Percentiles rank a stretch among this genome's conserved stretches.
These are phyloP conservation scores for Vanessa cardui DNA, from an alignment of 2,888 invertebrate species.

Conservation along the genomic window DNA sequence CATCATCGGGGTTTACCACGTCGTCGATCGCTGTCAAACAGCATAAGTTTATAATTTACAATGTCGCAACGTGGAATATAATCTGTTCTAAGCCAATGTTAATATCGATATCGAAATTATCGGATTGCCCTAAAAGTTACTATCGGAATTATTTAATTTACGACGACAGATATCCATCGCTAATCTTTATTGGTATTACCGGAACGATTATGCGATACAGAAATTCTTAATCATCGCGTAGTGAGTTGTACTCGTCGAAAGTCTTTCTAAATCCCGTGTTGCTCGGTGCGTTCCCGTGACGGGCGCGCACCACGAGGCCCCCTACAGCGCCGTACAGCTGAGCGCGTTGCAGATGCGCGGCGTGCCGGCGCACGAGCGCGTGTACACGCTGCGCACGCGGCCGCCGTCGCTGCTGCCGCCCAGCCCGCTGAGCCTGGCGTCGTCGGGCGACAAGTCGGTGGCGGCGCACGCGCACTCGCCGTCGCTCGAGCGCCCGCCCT, in stretches of 20 bases:
- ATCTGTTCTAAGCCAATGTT: too few species aligned
- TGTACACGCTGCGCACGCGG: slow-evolving; percentile 91
- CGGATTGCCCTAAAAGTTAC: neutral
- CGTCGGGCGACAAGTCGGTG: slow-evolving; percentile 73
- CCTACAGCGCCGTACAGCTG: too few species aligned
- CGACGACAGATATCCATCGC: neutral
- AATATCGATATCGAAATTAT: neutral
- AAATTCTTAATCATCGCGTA: neutral
- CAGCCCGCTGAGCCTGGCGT: slow-evolving; percentile 73
- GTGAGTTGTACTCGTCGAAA: neutral
- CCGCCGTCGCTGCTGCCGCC: slow-evolving; percentile 83
- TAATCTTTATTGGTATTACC: slow-evolving; percentile 3
- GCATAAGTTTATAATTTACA: too few species aligned
- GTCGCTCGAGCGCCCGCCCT: slow-evolving; percentile 59
- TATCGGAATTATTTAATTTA: neutral
- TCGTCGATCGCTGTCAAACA: neutral
- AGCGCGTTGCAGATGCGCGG: slow-evolving; percentile 81
- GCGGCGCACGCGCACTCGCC: slow-evolving; percentile 62
- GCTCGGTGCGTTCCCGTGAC: too few species aligned
- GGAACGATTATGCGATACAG: neutral
- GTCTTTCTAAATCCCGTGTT: too few species aligned
- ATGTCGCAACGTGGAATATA: too few species aligned
- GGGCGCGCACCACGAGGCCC: too few species aligned
- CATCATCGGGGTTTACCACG: neutral
- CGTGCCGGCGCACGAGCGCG: slow-evolving; percentile 89